Evolutionary conservation across 2,113 vertebrate species (phyloP), one percentile per base, ranked within the genome.

Genomic region (Crotophaga sulcirostris): DNA sequence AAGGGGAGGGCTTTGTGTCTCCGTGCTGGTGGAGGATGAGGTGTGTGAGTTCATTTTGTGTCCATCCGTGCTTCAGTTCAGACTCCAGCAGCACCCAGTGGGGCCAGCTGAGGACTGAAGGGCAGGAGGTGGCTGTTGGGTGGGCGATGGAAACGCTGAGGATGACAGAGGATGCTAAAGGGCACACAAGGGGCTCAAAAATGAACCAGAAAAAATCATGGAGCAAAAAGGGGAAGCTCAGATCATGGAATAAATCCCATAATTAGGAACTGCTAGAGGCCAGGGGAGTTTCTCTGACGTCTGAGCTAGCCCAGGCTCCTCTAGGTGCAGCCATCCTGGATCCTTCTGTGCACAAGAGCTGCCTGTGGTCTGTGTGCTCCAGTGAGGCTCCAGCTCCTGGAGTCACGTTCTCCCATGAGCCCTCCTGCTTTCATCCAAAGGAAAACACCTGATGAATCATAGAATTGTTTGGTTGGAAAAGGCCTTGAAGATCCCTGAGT

Each of bases 141-240:
- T 26, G 36, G 25, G 73, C 0, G 4, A 18, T 79, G 25, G 62
- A 55, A 63, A 25, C 0, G 0, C 11, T 10, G 29, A 31, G 18
- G 66, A 7, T 59, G 29, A n/a, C 40, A 17, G 26, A 34, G 18
- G 34, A n/a, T 63, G 33, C 55, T 68, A 12, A 73, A 88, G 51
- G 33, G 11, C n/a, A 42, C 0, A 1, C 13, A 40, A 19, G 69
- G 29, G 20, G 26, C 29, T 79, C 44, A 16, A 68, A 80, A 69
- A 52, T 24, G 44, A 16, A 52, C 23, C 5, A 4, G 44, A 18
- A 21, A 59, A 38, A 81, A 2, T 31, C 13, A 16, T 11, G n/a
- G 64, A 63, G 74, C 36, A 42, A 63, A n/a, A 90, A 62, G 11
- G 13, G 5, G 72, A 67, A 62, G 52, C 47, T 92, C 21, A 10